These are phyloP conservation scores for Maniola jurtina DNA, from an alignment of 1,140 invertebrate species.

Conservation along the genomic window DNA sequence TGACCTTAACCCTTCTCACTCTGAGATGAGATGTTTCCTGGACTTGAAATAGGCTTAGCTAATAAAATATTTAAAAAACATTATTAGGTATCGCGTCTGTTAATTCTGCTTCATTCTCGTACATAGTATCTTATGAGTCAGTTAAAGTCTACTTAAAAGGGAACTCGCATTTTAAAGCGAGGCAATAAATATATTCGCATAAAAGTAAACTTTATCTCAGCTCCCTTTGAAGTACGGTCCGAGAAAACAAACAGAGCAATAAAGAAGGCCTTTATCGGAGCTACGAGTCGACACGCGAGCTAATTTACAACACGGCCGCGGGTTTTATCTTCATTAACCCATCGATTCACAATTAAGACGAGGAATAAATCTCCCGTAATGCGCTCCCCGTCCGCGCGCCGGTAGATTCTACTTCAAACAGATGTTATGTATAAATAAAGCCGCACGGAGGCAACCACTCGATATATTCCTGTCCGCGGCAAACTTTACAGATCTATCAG, in stretches of 20 bases:
- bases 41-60: no score
- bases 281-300: slow-evolving; percentile 76
- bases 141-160: slow-evolving; percentile 46
- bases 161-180: slow-evolving; percentile 54
- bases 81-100: background rate
- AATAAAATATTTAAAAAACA: no score
- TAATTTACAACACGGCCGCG: slow-evolving; percentile 78
- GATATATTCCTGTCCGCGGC: slow-evolving; percentile 78
- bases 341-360: slow-evolving; percentile 79
- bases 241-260: slow-evolving; percentile 79
- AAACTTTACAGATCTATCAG: slow-evolving; percentile 77
- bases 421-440: slow-evolving; percentile 78
- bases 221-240: slow-evolving; percentile 75
- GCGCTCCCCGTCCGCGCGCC: slow-evolving; percentile 68
- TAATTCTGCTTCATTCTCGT: slow-evolving; percentile 13
- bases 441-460: slow-evolving; percentile 75
- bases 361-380: slow-evolving; percentile 77
- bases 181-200: slow-evolving; percentile 73
- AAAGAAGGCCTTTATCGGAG: slow-evolving; percentile 77
- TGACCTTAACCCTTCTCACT: no score
- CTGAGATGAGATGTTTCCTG: no score
- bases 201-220: slow-evolving; percentile 75
- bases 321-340: slow-evolving; percentile 79
- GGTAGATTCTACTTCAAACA: slow-evolving; percentile 77
- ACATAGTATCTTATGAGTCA: slow-evolving; percentile 42